Evolutionary conservation across 2,113 vertebrate species (phyloP), one percentile per base, ranked within the genome.

Genomic region (Planiliza haematocheilus): DNA sequence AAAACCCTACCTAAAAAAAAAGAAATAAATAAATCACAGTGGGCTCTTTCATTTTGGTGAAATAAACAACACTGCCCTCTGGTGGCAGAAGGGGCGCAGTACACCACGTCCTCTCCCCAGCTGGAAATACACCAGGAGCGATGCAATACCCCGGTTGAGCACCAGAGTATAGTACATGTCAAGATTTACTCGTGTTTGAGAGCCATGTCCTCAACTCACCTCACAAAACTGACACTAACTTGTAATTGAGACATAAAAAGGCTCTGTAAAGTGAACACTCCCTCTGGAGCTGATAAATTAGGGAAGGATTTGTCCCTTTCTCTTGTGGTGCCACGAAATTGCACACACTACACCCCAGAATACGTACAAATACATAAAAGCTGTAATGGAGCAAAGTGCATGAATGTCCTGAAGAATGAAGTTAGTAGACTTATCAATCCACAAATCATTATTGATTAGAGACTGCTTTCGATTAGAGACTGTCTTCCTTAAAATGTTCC

Each of bases 131-230:
- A 10, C 1, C 2, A 13, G 38, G 21, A 37, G 36, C 14, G 5
- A 39, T 79, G 74, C 59, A 86, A 45, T 88, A 62, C 69, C 42
- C 3, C 9, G 34, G 57, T 2, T 61, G 20, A 70, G 57, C 89
- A 82, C 51, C 48, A 91, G 91, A 87, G 81, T 48, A 55, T 55
- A 75, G 64, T 42, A 49, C 46, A 83, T 48, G 66, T 51, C 67
- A 80, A 84, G 38, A 61, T 85, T 87, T 82, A 50, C n/a, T 50
- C 34, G 7, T 1, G 39, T 52, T 16, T n/a, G 45, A 53, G 10
- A 42, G 21, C n/a, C 69, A 8, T 37, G 74, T 83, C 80, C 67
- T 88, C 13, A 1, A 17, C 52, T 77, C 74, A 60, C 71, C 67
- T 61, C 60, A 55, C 63, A 21, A 69, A 77, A 68, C 70, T 61